Percentiles rank a stretch among this genome's conserved stretches.
Conservation (phyloP, 2,888 invertebrate genomes). For the Leptinotarsa peninsularis region DNA sequence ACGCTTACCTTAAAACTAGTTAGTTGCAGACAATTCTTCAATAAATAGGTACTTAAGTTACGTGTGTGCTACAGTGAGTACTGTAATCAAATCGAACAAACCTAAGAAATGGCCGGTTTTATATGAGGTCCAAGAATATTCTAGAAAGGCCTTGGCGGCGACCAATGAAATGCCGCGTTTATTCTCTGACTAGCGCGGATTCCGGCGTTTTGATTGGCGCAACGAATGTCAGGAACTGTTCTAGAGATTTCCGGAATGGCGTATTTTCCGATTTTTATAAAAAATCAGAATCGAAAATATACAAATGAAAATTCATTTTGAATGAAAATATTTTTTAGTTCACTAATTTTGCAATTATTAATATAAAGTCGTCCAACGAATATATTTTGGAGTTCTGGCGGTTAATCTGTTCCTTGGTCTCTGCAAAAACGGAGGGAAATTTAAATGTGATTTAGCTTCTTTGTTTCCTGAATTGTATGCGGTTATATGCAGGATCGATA, state of each 20-base stretch:
- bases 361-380: background rate
- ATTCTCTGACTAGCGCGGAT: background rate
- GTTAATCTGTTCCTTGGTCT: background rate
- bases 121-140: conserved; percentile 59
- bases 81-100: conserved; percentile 58
- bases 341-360: background rate
- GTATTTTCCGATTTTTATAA: conserved; percentile 15
- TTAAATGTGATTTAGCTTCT: background rate
- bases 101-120: conserved; percentile 61
- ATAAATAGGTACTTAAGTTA: conserved; percentile 51
- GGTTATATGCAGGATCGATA: background rate
- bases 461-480: background rate
- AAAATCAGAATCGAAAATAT: conserved; percentile 15
- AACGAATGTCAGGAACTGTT: conserved; percentile 27
- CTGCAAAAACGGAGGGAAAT: conserved; percentile 9
- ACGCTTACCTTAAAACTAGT: conserved; percentile 53
- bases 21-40: conserved; percentile 60
- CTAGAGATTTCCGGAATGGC: conserved; percentile 29
- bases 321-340: background rate
- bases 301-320: background rate
- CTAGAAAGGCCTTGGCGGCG: conserved; percentile 60
- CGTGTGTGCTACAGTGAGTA: conserved; percentile 51
- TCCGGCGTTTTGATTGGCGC: conserved; percentile 46
- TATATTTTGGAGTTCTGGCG: background rate
- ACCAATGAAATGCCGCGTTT: conserved; percentile 55